Percentiles rank a stretch among this genome's conserved stretches.
phyloP scores from a whole-genome alignment of 2,888 invertebrate genomes.

The Marronus borbonicus region DNA sequence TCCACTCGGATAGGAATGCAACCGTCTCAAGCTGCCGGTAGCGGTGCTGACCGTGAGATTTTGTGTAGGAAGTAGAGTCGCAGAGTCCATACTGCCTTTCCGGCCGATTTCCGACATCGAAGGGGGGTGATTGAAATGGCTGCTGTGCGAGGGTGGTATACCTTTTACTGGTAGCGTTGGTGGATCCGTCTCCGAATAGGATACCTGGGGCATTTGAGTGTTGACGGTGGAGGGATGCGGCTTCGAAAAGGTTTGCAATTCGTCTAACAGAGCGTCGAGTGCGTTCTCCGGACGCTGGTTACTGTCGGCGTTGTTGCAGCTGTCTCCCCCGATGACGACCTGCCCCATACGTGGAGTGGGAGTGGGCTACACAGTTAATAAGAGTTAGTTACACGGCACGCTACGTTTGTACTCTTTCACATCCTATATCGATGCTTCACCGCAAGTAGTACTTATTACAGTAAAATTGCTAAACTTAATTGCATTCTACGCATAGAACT shows the following conservation, averaged over 20 bases:
- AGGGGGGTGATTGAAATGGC: slow-evolving; percentile 66
- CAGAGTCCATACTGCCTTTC: slow-evolving; percentile 74
- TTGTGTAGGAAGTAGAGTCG: slow-evolving; percentile 67
- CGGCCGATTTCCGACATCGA: slow-evolving; percentile 71
- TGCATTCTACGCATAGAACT: not conserved
- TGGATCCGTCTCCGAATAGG: slow-evolving; percentile 63
- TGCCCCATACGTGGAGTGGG: slow-evolving; percentile 76
- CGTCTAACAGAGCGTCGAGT: slow-evolving; percentile 97
- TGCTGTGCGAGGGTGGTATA: slow-evolving; percentile 60
- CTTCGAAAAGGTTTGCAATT: slow-evolving; percentile 90
- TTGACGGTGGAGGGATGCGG: slow-evolving; percentile 71
- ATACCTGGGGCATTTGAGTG: slow-evolving; percentile 63
- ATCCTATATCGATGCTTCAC: slow-evolving; percentile 15
- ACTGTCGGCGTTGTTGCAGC: slow-evolving; percentile 73
- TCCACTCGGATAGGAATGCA: slow-evolving; percentile 90
- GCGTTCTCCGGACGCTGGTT: slow-evolving; percentile 90
- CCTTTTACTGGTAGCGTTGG: slow-evolving; percentile 68
- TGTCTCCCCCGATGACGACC: slow-evolving; percentile 76
- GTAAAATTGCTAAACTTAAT: not conserved
- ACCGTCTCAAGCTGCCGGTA: slow-evolving; percentile 78
- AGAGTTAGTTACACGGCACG: slow-evolving; percentile 5
- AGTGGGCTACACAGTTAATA: slow-evolving; percentile 71
- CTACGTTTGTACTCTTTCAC: not conserved
- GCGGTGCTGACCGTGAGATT: slow-evolving; percentile 69
- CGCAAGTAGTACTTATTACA: slow-evolving; percentile 16